Base-by-base conservation (phyloP, 2,888 invertebrate species). In the Dynastes grantii region DNA sequence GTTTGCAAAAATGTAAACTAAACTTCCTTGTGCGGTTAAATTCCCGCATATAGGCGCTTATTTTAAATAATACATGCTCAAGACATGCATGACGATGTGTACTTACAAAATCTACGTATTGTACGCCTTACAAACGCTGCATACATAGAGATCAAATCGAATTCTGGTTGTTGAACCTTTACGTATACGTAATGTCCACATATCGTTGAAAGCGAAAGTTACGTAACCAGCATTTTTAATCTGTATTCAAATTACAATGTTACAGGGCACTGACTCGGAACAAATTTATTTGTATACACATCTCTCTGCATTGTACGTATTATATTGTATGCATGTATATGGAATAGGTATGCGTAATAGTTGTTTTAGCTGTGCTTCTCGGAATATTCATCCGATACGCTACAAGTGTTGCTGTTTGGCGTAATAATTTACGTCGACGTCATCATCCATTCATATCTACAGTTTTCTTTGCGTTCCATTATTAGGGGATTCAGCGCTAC, bases 361-460 rank as follows among this genome's bases (percentile, higher is more conserved):
- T 61, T 73, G 73, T 58, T 73, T 61, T 73, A 73, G 58, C 58
- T 13, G 73, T 22, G 73, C 16, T 73, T 73, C 73, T 73, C 55
- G 61, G 73, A 73, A 73, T 58, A 73, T 73, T 16, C 73, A 73
- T 58, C 58, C 40, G 73, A 73, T 73, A 73, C 40, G 58, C 40
- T 73, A 58, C 73, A 40, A 73, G 40, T 16, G 58, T 73, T 73
- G 73, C 73, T 73, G 73, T 40, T 73, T 73, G 61, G 45, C 55
- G 58, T 73, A 55, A 40, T 73, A 73, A 73, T 73, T 73, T 73
- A 37, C 73, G 58, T 22, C 58, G 13, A 58, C 73, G 67, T 67
- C 67, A 73, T 73, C 73, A 58, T 73, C 58, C 73, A 73, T 73
- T 73, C 73, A 73, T 73, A 22, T 40, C n/a, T 55, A n/a, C 22